phyloP scores from a whole-genome alignment of 1,140 invertebrate species.

The Neuroterus valhalla region DNA sequence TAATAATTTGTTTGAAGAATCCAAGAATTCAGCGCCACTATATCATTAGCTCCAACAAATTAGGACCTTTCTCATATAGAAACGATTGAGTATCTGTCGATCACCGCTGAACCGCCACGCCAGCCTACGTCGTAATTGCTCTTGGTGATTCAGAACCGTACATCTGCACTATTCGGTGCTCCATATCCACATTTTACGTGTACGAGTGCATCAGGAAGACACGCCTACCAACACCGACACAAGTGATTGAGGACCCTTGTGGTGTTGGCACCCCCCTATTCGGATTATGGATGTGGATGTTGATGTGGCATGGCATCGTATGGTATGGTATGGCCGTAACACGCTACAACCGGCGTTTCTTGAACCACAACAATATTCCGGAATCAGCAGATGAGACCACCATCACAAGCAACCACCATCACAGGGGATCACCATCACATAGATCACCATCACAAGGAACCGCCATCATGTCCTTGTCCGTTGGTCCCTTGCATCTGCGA shows the following conservation, averaged over 20 bases:
- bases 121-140: constrained; percentile 35
- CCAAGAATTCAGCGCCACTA: no score
- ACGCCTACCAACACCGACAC: constrained; percentile 71
- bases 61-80: no score
- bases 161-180: constrained; percentile 56
- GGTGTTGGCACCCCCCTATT: constrained; percentile 60
- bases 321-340: constrained; percentile 38
- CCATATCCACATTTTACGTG: constrained; percentile 51
- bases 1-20: no score
- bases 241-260: constrained; percentile 72
- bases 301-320: no score
- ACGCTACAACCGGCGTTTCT: neutral
- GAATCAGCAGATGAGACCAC: constrained; percentile 20
- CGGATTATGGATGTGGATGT: constrained; percentile 51
- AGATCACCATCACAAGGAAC: constrained; percentile 1
- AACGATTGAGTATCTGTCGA: no score
- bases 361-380: constrained; percentile 12
- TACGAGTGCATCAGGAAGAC: constrained; percentile 65
- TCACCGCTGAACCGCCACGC: no score
- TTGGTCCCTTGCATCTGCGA: neutral
- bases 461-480: constrained; percentile 25
- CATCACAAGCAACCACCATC: neutral
- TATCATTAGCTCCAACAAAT: no score
- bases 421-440: neutral
- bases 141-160: constrained; percentile 58